These are phyloP conservation scores for Cremastinae sp. DNA, from an alignment of 2,888 invertebrate genomes.

Conservation along the genomic window DNA sequence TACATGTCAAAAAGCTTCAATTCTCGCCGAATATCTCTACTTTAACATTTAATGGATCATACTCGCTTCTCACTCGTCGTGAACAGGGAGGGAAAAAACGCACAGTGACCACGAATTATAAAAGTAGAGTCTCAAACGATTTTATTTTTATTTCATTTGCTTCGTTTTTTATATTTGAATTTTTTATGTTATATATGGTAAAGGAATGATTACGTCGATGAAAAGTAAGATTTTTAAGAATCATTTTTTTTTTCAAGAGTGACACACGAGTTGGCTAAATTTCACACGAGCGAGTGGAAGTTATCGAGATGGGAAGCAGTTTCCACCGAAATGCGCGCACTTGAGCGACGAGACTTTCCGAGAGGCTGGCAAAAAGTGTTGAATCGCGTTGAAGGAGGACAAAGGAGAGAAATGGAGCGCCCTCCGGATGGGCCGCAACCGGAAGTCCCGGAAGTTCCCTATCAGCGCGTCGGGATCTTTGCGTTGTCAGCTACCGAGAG, in stretches of 20 bases:
- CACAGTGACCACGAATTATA: no score
- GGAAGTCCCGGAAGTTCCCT: constrained; percentile 74
- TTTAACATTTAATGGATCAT: not conserved
- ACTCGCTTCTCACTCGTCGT: no score
- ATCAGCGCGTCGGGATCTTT: constrained; percentile 77
- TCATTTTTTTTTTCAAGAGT: constrained; percentile 3
- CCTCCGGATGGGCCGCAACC: constrained; percentile 71
- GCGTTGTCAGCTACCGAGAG: constrained; percentile 74
- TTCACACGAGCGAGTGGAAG: constrained; percentile 17
- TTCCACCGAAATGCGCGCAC: constrained; percentile 42
- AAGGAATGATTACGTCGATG: no score
- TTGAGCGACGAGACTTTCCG: constrained; percentile 16
- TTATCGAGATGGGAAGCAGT: constrained; percentile 53
- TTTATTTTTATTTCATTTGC: no score
- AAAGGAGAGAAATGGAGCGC: constrained; percentile 39
- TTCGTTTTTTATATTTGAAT: no score
- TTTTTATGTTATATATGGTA: no score
- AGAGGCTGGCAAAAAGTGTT: constrained; percentile 19
- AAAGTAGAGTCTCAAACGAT: no score
- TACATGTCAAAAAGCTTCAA: no score
- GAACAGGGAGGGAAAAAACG: no score
- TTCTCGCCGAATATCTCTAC: no score
- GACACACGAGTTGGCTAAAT: not conserved
- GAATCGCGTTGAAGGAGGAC: constrained; percentile 16
- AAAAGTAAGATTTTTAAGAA: no score